Evolutionary conservation across 1,140 invertebrate species (phyloP).

Genomic region (Globodera ellingtonae): DNA sequence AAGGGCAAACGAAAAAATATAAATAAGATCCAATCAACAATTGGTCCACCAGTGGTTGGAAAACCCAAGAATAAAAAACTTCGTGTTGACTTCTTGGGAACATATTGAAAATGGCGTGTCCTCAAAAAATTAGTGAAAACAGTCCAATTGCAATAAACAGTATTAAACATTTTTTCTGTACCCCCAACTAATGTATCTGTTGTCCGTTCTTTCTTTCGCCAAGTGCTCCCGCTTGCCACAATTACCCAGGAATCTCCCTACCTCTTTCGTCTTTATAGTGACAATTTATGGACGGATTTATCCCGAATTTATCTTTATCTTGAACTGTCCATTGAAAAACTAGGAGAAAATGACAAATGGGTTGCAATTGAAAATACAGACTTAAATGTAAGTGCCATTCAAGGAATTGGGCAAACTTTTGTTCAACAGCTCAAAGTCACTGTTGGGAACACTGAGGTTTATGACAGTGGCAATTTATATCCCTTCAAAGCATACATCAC

Average conservation of each 20-base stretch:
- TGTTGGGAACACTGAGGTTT: conserved; percentile 21
- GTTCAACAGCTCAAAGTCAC: conserved; percentile 25
- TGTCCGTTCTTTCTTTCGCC: conserved; percentile 22
- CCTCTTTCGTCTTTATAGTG: too few relatives aligned
- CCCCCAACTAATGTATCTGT: conserved; percentile 29
- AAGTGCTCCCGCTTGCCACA: conserved; percentile 22
- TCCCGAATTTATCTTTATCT: conserved; percentile 27
- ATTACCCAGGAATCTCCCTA: conserved; percentile 7
- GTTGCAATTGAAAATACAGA: background rate
- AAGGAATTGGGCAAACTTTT: conserved; percentile 32
- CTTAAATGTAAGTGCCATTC: background rate
- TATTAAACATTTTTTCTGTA: conserved; percentile 22
- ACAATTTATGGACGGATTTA: conserved; percentile 31
- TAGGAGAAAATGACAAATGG: conserved; percentile 5
- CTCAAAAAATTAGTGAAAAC: conserved; percentile 31
- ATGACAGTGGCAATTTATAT: conserved; percentile 23
- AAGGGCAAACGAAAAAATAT: conserved; percentile 3
- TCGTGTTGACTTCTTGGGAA: conserved; percentile 14
- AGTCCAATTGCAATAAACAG: conserved; percentile 1
- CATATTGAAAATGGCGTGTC: conserved; percentile 15
- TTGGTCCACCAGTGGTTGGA: too few relatives aligned
- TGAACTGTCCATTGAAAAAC: conserved; percentile 16
- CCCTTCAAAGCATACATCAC: background rate
- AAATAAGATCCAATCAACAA: background rate
- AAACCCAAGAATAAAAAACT: background rate